Evolutionary conservation across 2,888 invertebrate species (phyloP), one percentile per base, ranked within the genome.

Genomic region (Graphium colonna): DNA sequence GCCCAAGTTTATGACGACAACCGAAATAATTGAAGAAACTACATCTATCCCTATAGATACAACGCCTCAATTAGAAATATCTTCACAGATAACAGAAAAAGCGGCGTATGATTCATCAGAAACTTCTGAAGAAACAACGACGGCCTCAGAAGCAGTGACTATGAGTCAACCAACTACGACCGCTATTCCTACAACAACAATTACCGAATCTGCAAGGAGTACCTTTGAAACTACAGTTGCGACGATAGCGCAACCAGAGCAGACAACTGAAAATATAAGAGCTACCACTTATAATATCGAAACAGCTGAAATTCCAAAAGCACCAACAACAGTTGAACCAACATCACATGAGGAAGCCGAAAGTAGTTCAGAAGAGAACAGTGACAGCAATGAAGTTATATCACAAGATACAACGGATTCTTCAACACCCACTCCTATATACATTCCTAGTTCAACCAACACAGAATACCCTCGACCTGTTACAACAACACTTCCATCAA

Each of bases 371-470:
- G 79, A 81, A 63, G 80, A 82, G 57, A 86, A 79, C 52, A 87
- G 79, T 51, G 74, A 75, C 8, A 84, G 82, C 47, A 85, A 85
- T 51, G 87, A 86, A 62, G 77, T 82, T 1, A 78, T 82, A 51
- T 69, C 68, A 51, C 68, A 76, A 63, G 67, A 73, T 51, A 59
- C 55, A 50, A 54, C 58, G 15, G 52, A 58, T 16, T 43, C 60
- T 16, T 58, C 63, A 13, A 65, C 68, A 9, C 64, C 68, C 8
- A 60, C 64, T 38, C 60, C 63, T 55, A 57, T 55, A 51, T 60
- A 61, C 4, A 65, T 55, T 7, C 52, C 51, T 10, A 63, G 61
- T 9, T 57, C 63, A 41, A 62, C 57, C 40, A 61, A 66, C 44
- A 63, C 59, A 42, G 64, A 65, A 3, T 64, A 62, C 7, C 61